A percentile compares a stretch with the other conserved stretches of the same genome.
These are phyloP conservation scores for Carettochelys insculpta DNA, from an alignment of 2,113 vertebrate genomes.

Conservation along the genomic window DNA sequence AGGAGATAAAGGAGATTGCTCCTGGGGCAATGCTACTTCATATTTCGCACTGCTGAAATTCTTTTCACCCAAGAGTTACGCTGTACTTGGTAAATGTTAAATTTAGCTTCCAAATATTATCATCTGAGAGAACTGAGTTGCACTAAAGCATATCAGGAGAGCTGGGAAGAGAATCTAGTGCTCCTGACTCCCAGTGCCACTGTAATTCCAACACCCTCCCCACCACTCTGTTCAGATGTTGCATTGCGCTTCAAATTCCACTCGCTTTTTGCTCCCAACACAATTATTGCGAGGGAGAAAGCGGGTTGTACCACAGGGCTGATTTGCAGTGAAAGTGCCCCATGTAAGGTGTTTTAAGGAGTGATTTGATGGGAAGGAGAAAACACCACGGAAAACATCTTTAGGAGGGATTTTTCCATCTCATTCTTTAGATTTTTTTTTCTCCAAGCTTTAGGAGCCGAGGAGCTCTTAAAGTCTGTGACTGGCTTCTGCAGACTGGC, in stretches of 20 bases:
- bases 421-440: background rate
- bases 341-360: background rate
- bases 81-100: background rate
- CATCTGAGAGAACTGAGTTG: background rate
- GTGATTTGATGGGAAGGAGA: background rate
- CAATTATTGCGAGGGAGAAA: background rate
- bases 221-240: background rate
- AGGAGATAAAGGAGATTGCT: background rate
- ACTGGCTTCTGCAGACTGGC: background rate
- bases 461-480: background rate
- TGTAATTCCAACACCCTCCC: background rate
- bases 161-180: background rate
- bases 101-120: background rate
- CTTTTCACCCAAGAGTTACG: conserved; percentile 50
- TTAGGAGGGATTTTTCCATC: background rate
- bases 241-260: background rate
- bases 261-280: background rate
- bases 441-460: background rate
- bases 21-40: conserved; percentile 21
- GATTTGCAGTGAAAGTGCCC: background rate
- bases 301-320: background rate
- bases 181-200: background rate
- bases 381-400: background rate
- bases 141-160: background rate
- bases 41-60: background rate